Percentiles rank a stretch among this genome's conserved stretches.
Conservation (phyloP, 2,797 vertebrate genomes). For the Ciconia nigra region DNA sequence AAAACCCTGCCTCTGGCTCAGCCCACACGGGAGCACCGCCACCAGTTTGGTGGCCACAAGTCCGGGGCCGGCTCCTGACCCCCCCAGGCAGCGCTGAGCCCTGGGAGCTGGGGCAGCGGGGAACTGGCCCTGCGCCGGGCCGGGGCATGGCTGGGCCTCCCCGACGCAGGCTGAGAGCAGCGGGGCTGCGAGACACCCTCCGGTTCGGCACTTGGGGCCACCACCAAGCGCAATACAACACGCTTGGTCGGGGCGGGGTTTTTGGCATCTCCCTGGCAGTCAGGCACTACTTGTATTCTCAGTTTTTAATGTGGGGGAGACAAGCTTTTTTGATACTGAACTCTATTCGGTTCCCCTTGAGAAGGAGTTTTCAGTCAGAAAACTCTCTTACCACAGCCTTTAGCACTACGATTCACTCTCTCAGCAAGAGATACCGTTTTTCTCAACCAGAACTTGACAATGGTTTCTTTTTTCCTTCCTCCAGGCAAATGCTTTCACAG, state of each 20-base stretch:
- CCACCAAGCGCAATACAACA: not conserved
- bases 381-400: not conserved
- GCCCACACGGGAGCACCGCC: rapidly evolving
- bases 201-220: no score
- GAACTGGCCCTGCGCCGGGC: rapidly evolving
- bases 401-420: rapidly evolving
- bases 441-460: not conserved
- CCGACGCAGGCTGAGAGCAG: not conserved
- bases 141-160: rapidly evolving
- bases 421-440: not conserved
- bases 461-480: not conserved
- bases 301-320: not conserved
- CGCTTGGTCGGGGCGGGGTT: rapidly evolving
- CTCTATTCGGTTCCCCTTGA: rapidly evolving
- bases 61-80: not conserved
- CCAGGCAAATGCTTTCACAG: not conserved
- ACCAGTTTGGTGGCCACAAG: rapidly evolving
- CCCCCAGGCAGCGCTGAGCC: rapidly evolving
- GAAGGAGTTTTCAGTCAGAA: not conserved
- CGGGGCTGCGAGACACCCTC: not conserved
- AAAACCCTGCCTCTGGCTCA: rapidly evolving
- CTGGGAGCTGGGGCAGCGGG: rapidly evolving
- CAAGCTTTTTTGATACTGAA: not conserved
- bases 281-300: not conserved
- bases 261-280: not conserved